phyloP scores from a whole-genome alignment of 1,140 invertebrate species.

The Ooceraea biroi region DNA sequence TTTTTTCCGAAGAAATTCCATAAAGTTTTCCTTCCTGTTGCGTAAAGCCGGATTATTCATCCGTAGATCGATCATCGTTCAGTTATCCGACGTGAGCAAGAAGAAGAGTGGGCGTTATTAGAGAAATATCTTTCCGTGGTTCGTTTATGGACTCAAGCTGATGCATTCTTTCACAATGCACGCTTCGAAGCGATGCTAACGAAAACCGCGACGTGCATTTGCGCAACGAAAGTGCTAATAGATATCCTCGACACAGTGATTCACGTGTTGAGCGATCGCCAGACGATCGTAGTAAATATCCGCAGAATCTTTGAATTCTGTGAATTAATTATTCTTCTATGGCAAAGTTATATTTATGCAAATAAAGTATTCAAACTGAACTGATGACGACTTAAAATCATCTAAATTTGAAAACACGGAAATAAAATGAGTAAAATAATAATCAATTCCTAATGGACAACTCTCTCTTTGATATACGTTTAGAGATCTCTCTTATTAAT shows the following conservation, averaged over 20 bases:
- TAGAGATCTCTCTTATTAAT: not conserved
- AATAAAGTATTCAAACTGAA: not conserved
- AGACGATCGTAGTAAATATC: not conserved
- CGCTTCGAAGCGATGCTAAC: constrained; percentile 6
- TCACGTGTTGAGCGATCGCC: constrained; percentile 39
- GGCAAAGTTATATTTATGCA: not conserved
- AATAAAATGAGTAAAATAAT: not conserved
- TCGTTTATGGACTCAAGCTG: constrained; percentile 8
- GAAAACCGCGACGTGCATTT: constrained; percentile 21
- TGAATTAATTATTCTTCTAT: constrained; percentile 11
- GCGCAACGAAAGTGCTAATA: constrained; percentile 55
- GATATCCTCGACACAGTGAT: constrained; percentile 28
- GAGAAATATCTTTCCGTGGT: constrained; percentile 30
- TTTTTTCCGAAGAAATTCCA: constrained; percentile 23
- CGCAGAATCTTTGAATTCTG: not conserved
- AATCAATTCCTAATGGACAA: not conserved
- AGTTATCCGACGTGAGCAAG: constrained; percentile 41
- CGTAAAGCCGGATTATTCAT: constrained; percentile 28
- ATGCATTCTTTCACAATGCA: constrained; percentile 21
- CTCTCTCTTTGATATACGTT: not conserved
- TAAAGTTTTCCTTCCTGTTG: not conserved
- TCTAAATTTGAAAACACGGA: not conserved
- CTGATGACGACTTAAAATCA: not conserved
- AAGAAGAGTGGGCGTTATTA: constrained; percentile 35
- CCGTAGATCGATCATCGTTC: constrained; percentile 27